phyloP scores from a whole-genome alignment of 2,797 vertebrate genomes.

The Parambassis ranga region DNA sequence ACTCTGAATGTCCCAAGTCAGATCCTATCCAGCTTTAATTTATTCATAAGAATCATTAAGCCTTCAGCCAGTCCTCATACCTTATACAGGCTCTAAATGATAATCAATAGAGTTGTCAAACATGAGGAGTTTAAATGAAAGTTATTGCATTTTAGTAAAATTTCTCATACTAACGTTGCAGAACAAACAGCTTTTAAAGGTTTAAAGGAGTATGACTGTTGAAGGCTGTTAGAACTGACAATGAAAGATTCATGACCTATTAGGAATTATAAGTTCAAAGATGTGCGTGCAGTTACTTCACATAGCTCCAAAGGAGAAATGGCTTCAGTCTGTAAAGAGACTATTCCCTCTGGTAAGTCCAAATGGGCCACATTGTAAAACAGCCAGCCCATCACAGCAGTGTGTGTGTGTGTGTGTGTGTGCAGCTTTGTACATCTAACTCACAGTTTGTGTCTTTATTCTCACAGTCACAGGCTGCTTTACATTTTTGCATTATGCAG shows the following conservation, averaged over 20 bases:
- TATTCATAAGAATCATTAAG: conserved; percentile 51
- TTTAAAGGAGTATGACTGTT: too few species aligned
- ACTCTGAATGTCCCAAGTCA: not conserved
- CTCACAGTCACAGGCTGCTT: conserved; percentile 36
- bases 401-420: conserved; percentile 1
- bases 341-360: conserved; percentile 26
- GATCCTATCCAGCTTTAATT: conserved; percentile 39
- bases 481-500: conserved; percentile 36
- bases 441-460: conserved; percentile 33
- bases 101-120: conserved; percentile 58
- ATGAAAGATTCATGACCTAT: too few species aligned
- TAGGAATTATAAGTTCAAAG: too few species aligned
- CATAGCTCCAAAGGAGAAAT: not conserved
- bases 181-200: not conserved
- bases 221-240: too few species aligned
- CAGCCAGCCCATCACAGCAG: conserved; percentile 12
- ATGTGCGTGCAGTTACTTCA: not conserved
- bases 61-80: conserved; percentile 40
- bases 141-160: conserved; percentile 21
- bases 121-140: conserved; percentile 28
- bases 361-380: conserved; percentile 21
- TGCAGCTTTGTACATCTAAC: conserved; percentile 26
- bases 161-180: not conserved
- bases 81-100: conserved; percentile 39
- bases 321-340: not conserved